Evolutionary conservation across 2,797 vertebrate species (phyloP), one percentile per base, ranked within the genome.

Genomic region (Parotocinclus haroldoi): DNA sequence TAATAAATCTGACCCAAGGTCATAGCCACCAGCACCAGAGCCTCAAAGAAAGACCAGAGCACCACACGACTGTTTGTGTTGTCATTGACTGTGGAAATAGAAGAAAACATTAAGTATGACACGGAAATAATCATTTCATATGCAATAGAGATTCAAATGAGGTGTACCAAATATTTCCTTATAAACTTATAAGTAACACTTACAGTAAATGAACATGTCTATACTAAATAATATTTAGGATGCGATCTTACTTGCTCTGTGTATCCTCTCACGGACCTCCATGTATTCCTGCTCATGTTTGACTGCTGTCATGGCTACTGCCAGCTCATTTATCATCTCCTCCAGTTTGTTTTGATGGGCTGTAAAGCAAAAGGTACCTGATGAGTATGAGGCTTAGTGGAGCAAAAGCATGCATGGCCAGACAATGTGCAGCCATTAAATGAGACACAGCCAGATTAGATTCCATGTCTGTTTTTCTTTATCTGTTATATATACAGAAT

Each of bases 21-120:
- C 67, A 74, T 74, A 53, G 68, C 68, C 57, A 74, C 67, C 63
- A 79, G 55, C 58, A 79, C 77, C 46, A 79, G 59, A 0, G 72
- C 74, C 56, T 98, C 95, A 38, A 98, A 99, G 91, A 99, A 99
- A 7, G 97, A 98, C 97, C 97, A 99, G 63, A 99, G 94, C 73
- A 99, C 96, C 88, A 99, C 96, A 86, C 97, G 90, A 91, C 97
- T 99, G 91, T 99, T 99, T 68, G 97, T 99, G 93, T 99, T 99
- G 93, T 99, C 96, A 7, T 99, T 99, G 83, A 99, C 96, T 99
- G 81, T 78, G 54, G 68, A 42, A 52, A 58, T 38, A 11, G 44
- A 38, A 56, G 19, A 10, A 8, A 17, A 37, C 45, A 37, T 63
- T 53, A 63, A 14, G 40, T 9, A 18, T 7, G 11, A 49, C 44